Percentiles rank a stretch among this genome's conserved stretches.
Conservation (phyloP, 1,140 invertebrate genomes). For the Chlorops oryzae region DNA sequence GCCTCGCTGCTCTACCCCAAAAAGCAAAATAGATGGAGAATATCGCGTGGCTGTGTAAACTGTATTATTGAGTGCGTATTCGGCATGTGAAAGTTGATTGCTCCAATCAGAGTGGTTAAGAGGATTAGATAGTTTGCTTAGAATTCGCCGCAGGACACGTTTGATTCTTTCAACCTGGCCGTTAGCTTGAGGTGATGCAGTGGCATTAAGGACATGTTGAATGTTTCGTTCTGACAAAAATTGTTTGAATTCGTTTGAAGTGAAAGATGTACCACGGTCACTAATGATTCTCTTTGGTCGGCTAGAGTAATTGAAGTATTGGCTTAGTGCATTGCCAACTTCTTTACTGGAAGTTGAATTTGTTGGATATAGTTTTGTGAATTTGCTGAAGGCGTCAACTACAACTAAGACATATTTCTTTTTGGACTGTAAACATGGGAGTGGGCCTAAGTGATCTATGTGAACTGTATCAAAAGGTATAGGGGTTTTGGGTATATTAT, state of each 20-base stretch:
- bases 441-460: background rate
- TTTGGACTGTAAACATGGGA: slow-evolving; percentile 7
- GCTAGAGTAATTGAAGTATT: no score
- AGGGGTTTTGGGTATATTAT: background rate
- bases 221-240: slow-evolving; percentile 3
- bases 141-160: slow-evolving; percentile 1
- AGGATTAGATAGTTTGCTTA: no score
- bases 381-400: slow-evolving; percentile 1
- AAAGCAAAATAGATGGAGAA: background rate
- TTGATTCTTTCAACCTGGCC: slow-evolving; percentile 8
- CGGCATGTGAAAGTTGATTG: slow-evolving; percentile 1
- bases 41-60: background rate
- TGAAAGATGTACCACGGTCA: slow-evolving; percentile 1
- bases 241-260: background rate
- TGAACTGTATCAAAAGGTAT: background rate
- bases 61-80: slow-evolving; percentile 9
- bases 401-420: slow-evolving; percentile 2
- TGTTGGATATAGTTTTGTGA: no score
- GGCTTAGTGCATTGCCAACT: no score
- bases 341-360: no score
- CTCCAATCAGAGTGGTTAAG: no score
- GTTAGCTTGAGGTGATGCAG: background rate
- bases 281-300: background rate
- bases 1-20: slow-evolving; percentile 6
- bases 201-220: background rate